Conservation (phyloP, 2,888 invertebrate genomes). For the Dorcus hopei region DNA sequence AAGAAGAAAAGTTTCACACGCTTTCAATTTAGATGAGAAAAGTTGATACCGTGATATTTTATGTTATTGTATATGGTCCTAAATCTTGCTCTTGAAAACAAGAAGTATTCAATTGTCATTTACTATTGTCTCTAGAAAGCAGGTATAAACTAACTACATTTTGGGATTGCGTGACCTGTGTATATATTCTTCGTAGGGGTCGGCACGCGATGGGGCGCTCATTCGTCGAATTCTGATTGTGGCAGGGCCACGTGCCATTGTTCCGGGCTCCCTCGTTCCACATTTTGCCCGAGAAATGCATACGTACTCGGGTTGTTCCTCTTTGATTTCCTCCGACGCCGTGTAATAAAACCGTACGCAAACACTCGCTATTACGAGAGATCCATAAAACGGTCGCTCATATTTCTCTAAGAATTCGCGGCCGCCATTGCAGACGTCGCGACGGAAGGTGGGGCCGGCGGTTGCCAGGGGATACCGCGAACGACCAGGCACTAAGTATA, state of each 20-base stretch:
- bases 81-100: conserved; percentile 12
- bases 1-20: too few species aligned
- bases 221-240: conserved; percentile 45
- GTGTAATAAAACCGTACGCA: neutral
- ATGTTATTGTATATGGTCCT: neutral
- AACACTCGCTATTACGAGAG: conserved; percentile 4
- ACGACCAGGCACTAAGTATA: conserved; percentile 22
- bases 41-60: too few species aligned
- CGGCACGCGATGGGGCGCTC: conserved; percentile 43
- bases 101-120: conserved; percentile 5
- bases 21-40: too few species aligned
- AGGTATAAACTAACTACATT: conserved; percentile 42
- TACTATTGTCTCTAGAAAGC: conserved; percentile 2
- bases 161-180: conserved; percentile 43
- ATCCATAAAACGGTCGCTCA: conserved; percentile 6
- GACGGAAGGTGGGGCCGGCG: conserved; percentile 31
- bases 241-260: conserved; percentile 43
- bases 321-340: neutral
- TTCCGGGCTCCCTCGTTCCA: conserved; percentile 26
- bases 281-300: conserved; percentile 1
- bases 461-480: conserved; percentile 33
- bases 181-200: conserved; percentile 39
- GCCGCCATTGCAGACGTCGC: conserved; percentile 33
- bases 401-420: conserved; percentile 21
- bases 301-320: neutral